These are phyloP conservation scores for Paracyprichromis sp. DNA, from an alignment of 2,113 vertebrate species.

Conservation along the genomic window DNA sequence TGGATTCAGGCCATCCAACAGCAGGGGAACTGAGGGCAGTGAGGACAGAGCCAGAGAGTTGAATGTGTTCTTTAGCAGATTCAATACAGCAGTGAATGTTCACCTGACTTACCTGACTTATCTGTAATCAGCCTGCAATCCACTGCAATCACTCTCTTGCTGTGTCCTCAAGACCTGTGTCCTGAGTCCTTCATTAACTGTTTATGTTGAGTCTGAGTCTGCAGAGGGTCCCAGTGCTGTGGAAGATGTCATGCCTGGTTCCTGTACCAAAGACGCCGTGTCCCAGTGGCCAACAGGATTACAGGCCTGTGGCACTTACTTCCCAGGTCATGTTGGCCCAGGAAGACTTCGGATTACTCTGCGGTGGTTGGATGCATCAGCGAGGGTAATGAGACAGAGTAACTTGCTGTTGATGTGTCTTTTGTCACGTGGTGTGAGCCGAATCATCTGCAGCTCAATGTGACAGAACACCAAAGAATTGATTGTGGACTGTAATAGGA, in stretches of 20 bases:
- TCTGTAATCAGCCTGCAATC: background rate
- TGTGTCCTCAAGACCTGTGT: background rate
- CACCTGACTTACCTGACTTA: background rate
- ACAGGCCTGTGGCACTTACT: background rate
- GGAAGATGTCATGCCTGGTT: background rate
- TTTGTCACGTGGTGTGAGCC: background rate
- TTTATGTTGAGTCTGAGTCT: background rate
- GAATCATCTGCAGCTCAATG: background rate
- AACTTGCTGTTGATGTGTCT: background rate
- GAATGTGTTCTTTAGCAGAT: background rate
- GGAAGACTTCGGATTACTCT: background rate
- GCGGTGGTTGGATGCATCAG: background rate
- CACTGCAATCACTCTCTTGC: background rate
- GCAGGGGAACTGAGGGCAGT: background rate
- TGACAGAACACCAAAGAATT: background rate
- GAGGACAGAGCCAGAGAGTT: background rate
- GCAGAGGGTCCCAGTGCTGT: background rate
- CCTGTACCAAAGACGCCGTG: background rate
- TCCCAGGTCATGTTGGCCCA: background rate
- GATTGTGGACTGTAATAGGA: background rate
- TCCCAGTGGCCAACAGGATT: background rate
- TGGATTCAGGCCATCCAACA: background rate
- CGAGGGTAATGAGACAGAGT: background rate
- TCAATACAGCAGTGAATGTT: background rate
- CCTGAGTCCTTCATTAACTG: background rate